Percentiles rank a stretch among this genome's conserved stretches.
Evolutionary conservation across 2,888 invertebrate species (phyloP).

Genomic region (Eurois occulta): DNA sequence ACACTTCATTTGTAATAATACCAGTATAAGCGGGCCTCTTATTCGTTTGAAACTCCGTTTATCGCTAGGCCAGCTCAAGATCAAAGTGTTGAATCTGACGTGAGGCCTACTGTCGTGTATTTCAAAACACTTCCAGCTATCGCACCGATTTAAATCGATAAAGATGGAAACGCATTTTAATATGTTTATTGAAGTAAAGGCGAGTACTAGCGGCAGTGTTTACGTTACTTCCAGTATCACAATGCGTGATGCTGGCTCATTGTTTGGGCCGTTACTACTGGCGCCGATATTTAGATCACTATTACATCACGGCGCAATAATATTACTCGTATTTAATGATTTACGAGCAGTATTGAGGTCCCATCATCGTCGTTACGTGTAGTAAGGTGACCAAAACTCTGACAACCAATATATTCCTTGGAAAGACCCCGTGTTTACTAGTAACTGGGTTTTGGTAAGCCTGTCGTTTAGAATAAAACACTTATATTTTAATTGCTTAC

Average conservation of each 20-base stretch:
- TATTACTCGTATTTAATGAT: background rate
- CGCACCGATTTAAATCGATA: background rate
- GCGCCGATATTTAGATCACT: conserved; percentile 43
- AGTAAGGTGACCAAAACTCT: background rate
- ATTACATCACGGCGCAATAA: conserved; percentile 47
- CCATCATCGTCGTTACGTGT: background rate
- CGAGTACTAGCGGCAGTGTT: conserved; percentile 38
- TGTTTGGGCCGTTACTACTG: conserved; percentile 51
- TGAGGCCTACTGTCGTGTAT: background rate
- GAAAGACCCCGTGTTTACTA: background rate
- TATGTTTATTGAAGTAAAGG: conserved; percentile 24
- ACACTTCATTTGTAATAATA: background rate
- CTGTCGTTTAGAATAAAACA: no score
- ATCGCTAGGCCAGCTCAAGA: background rate
- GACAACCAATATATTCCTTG: background rate
- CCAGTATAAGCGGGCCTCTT: background rate
- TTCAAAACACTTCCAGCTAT: background rate
- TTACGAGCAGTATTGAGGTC: background rate
- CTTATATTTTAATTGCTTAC: background rate
- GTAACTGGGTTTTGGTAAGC: background rate
- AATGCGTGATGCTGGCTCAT: conserved; percentile 52
- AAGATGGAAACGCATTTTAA: background rate
- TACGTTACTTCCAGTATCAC: conserved; percentile 57
- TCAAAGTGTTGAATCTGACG: background rate
- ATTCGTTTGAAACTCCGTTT: background rate